phyloP scores from a whole-genome alignment of 2,888 invertebrate genomes.

The Sminthurides aquaticus region DNA sequence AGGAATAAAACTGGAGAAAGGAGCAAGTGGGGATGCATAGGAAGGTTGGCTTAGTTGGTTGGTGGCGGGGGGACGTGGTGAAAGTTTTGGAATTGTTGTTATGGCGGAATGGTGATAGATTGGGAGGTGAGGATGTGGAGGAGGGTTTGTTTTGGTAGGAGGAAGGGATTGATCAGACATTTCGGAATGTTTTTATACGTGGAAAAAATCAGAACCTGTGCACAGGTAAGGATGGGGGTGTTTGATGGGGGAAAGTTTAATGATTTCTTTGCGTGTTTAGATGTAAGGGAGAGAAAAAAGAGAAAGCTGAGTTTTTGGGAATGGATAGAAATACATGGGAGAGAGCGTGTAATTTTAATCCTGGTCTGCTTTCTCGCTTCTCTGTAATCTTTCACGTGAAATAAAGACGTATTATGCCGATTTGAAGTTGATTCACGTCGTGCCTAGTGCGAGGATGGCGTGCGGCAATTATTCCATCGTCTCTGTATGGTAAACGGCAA shows the following conservation, averaged over 20 bases:
- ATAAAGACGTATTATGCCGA: neutral
- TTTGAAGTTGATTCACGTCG: neutral
- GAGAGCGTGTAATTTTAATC: neutral
- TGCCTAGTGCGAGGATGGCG: neutral
- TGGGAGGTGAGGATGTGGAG: too few species aligned
- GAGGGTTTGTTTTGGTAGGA: neutral
- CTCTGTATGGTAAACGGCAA: too few species aligned
- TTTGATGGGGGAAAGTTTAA: neutral
- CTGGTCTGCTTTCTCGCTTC: too few species aligned
- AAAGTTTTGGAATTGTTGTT: neutral
- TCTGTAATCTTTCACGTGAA: neutral
- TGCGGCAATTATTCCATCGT: neutral
- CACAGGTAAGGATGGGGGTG: too few species aligned
- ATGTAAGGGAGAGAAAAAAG: neutral
- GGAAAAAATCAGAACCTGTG: too few species aligned
- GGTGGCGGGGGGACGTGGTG: neutral
- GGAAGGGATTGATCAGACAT: neutral
- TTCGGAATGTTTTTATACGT: too few species aligned
- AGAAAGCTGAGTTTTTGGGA: neutral
- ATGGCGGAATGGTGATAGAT: neutral
- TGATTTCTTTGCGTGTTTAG: conserved; percentile 3
- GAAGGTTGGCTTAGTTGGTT: neutral
- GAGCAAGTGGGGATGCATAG: neutral
- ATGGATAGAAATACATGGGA: neutral
- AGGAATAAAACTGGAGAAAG: neutral